Evolutionary conservation across 2,888 invertebrate species (phyloP).

Genomic region (Geotrupes spiniger): DNA sequence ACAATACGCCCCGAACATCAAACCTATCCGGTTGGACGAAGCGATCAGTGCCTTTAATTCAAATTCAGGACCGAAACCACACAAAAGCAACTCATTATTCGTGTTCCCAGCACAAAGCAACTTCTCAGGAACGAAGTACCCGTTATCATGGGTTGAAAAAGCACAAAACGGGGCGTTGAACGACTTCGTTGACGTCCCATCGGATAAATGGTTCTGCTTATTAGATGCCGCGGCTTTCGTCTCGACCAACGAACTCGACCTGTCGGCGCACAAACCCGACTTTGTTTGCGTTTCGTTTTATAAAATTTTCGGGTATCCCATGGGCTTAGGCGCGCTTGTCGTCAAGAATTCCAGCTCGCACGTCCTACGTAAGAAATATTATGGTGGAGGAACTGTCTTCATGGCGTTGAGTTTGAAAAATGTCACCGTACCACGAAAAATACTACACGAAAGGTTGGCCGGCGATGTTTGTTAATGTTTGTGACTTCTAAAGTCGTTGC

Average conservation of each 20-base stretch:
- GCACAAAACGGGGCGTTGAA: slow-evolving; percentile 62
- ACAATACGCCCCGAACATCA: slow-evolving; percentile 62
- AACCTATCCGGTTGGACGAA: slow-evolving; percentile 59
- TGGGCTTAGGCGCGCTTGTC: slow-evolving; percentile 87
- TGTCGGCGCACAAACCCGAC: slow-evolving; percentile 72
- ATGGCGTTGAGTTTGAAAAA: slow-evolving; percentile 71
- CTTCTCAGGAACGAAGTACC: slow-evolving; percentile 90
- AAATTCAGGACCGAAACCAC: neutral
- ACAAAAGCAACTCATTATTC: slow-evolving; percentile 58
- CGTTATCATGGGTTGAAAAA: slow-evolving; percentile 66
- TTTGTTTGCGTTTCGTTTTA: slow-evolving; percentile 93
- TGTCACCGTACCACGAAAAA: slow-evolving; percentile 67
- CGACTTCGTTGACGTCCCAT: slow-evolving; percentile 45
- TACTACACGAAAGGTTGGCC: slow-evolving; percentile 68
- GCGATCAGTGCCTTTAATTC: slow-evolving; percentile 48
- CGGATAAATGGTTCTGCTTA: slow-evolving; percentile 65
- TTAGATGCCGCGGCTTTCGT: slow-evolving; percentile 86
- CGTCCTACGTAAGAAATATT: slow-evolving; percentile 71
- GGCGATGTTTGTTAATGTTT: neutral
- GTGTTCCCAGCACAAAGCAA: slow-evolving; percentile 92
- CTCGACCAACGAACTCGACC: slow-evolving; percentile 73
- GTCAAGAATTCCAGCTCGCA: slow-evolving; percentile 65
- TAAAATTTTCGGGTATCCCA: slow-evolving; percentile 95
- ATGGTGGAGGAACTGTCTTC: slow-evolving; percentile 93
- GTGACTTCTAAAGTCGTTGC: slow-evolving; percentile 33